Base-by-base conservation (phyloP, 2,113 vertebrate species). In the Clarias macrocephalus region DNA sequence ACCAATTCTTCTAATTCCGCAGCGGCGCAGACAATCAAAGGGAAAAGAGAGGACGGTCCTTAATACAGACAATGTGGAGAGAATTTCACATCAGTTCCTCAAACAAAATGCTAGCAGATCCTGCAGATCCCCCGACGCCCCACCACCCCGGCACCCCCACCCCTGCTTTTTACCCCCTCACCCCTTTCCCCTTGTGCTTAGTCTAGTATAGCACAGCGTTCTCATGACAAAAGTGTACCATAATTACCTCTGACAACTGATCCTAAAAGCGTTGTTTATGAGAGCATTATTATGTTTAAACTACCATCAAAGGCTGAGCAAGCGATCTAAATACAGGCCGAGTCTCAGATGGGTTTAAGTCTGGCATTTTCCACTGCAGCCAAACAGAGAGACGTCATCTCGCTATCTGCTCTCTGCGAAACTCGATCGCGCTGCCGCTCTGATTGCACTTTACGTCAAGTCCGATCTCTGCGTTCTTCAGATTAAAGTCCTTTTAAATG, bases 191-290 rank as follows among this genome's bases (percentile, higher is more conserved):
- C 80, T 91, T 90, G 80, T 86, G 75, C 77, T 88, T 80, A 88
- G 86, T 89, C 83, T 72, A 88, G 80, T 82, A 81, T 85, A 62
- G 42, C 21, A 25, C 56, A 57, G 70, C 70, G 84, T 85, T 88
- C 80, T 77, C 86, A 68, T 88, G 82, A 88, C 84, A 68, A 90
- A 89, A 86, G 42, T 86, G 85, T 86, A 70, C 70, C 73, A 54
- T 90, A 92, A 92, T 91, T 88, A 87, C 84, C 42, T 88, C 65
- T 90, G 91, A 92, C 87, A 88, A 91, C 68, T 86, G 59, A 88
- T 89, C 85, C 87, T 89, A 83, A 91, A 87, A 72, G 52, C 6
- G 13, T 85, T 92, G 92, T 92, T 93, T 92, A 92, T 86, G 82
- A 89, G 89, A 87, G 68, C 80, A 65, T 90, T 87, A 70, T 79